These are phyloP conservation scores for Polyommatus icarus DNA, from an alignment of 2,888 invertebrate genomes.

Conservation along the genomic window DNA sequence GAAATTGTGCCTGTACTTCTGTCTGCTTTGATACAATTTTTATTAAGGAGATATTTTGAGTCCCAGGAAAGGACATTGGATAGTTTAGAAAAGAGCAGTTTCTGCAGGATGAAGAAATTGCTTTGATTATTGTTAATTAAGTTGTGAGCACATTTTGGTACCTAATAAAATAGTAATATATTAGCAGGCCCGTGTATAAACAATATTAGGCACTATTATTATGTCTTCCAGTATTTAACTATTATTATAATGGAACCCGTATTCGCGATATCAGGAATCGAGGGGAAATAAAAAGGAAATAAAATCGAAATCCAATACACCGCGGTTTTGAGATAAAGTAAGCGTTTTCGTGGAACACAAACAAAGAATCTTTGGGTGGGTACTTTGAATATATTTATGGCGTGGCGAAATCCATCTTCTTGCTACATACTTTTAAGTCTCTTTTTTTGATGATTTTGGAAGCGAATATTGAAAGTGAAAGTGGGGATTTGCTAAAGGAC, in stretches of 20 bases:
- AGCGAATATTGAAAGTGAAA: too few species aligned
- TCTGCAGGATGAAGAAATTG: too few species aligned
- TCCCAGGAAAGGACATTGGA: too few species aligned
- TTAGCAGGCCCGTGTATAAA: not conserved
- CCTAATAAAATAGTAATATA: not conserved
- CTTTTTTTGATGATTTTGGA: too few species aligned
- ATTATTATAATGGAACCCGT: conserved; percentile 9
- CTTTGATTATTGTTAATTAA: not conserved
- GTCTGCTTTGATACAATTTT: too few species aligned
- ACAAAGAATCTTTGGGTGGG: not conserved
- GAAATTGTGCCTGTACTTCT: too few species aligned
- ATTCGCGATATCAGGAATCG: not conserved
- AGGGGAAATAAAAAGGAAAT: conserved; percentile 13
- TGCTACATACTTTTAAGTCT: not conserved
- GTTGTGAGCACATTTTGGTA: not conserved
- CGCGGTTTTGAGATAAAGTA: conserved; percentile 12
- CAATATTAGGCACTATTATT: not conserved
- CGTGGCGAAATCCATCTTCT: not conserved
- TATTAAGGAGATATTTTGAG: too few species aligned
- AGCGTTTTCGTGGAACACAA: conserved; percentile 15
- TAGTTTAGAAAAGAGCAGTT: too few species aligned
- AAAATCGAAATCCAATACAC: conserved; percentile 21
- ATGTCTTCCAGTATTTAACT: not conserved
- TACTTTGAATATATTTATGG: not conserved
- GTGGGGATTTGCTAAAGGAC: too few species aligned